Conservation (phyloP, 2,797 vertebrate genomes). For the Megalops cyprinoides region DNA sequence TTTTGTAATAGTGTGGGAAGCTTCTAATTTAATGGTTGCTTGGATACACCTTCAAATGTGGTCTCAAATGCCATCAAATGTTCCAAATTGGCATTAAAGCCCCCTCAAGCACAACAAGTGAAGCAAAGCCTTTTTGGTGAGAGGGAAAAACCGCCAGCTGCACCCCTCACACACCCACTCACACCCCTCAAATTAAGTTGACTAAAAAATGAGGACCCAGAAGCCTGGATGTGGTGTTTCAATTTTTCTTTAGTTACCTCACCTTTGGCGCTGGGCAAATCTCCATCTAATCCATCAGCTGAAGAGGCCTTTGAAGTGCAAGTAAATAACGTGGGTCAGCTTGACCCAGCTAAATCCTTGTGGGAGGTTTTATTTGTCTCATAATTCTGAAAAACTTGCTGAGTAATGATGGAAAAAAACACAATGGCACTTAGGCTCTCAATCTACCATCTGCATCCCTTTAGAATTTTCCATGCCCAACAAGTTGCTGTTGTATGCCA, state of each 20-base stretch:
- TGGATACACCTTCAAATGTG: slow-evolving; percentile 79
- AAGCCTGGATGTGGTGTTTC: slow-evolving; percentile 37
- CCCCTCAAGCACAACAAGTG: slow-evolving; percentile 46
- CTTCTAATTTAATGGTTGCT: slow-evolving; percentile 89
- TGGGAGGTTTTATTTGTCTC: background rate
- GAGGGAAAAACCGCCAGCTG: background rate
- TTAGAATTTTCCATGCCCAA: background rate
- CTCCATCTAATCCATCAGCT: slow-evolving; percentile 55
- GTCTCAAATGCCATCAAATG: slow-evolving; percentile 69
- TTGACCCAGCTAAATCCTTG: slow-evolving; percentile 59
- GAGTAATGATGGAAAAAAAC: slow-evolving; percentile 48
- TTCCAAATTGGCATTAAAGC: slow-evolving; percentile 48
- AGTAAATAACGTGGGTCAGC: slow-evolving; percentile 71
- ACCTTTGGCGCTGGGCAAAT: slow-evolving; percentile 54
- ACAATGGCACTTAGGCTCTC: background rate
- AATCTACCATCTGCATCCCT: too few relatives aligned
- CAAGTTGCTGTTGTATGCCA: background rate
- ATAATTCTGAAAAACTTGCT: background rate
- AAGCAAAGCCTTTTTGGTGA: slow-evolving; percentile 11
- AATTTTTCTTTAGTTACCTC: slow-evolving; percentile 47
- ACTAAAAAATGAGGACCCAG: slow-evolving; percentile 37
- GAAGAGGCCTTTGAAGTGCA: slow-evolving; percentile 63
- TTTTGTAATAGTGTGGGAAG: slow-evolving; percentile 84
- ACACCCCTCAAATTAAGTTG: slow-evolving; percentile 32
- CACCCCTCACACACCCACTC: slow-evolving; percentile 24